Base-by-base conservation (phyloP, 2,113 vertebrate genomes). In the Colossoma macropomum region DNA sequence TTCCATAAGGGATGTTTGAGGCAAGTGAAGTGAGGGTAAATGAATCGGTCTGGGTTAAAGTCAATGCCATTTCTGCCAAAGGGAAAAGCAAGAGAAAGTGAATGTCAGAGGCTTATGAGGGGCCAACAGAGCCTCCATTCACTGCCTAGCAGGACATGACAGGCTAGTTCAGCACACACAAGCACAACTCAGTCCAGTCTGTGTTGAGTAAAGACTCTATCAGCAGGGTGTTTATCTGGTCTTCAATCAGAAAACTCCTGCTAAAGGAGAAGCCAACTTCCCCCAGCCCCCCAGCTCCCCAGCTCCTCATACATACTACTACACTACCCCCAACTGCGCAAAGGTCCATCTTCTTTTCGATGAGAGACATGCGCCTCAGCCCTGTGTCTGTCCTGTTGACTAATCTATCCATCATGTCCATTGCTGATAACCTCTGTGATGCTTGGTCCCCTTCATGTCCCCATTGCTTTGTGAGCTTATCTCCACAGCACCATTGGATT, bases 281-380 rank as follows among this genome's bases (percentile, higher is more conserved):
- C 28, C 17, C 73, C 73, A 21, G 27, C 2, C 48, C n/a, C 23
- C 73, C 74, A n/a, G 21, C 0, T 23, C n/a, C 23, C 38, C 19
- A 71, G n/a, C 66, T 56, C 27, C 79, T 62, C 68, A 80, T 4
- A 30, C 68, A 80, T 11, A 30, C 30, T 32, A 30, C 59, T 32
- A 72, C n/a, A 71, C 79, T 8, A 73, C 79, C 68, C 60, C 52
- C 70, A 62, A 50, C 75, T 54, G 75, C 23, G 56, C 79, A 21
- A 27, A 60, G 27, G n/a, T 73, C n/a, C 86, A 84, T 85, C 89
- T 89, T 90, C 30, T 21, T 25, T 41, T 59, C 60, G 87, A 89
- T 90, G 85, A 90, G 54, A 88, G 89, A 90, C 86, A 88, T 76
- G 79, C 60, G 81, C 84, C 84, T 84, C 79, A 84, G 85, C 86